Evolutionary conservation across 2,113 vertebrate genomes (phyloP).

Genomic region (Lichenostomus cassidix): DNA sequence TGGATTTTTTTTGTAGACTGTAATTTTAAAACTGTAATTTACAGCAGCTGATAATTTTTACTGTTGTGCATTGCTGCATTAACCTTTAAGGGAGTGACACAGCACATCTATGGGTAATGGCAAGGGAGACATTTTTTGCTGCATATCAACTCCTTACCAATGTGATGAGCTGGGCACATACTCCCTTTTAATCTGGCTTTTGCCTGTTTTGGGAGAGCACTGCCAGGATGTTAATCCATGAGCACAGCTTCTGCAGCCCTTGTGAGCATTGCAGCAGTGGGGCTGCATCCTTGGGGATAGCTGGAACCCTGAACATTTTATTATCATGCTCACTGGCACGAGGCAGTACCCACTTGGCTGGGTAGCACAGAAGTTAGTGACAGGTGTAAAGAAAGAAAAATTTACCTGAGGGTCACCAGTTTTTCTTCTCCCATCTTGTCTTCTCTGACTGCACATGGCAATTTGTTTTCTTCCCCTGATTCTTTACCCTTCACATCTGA

Average conservation of each 20-base stretch:
- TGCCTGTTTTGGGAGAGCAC: not conserved
- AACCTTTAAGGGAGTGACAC: not conserved
- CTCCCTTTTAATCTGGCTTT: not conserved
- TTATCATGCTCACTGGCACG: not conserved
- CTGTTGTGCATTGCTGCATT: not conserved
- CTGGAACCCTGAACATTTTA: not conserved
- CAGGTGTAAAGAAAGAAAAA: not conserved
- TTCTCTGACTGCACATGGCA: not conserved
- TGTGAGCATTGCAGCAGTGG: not conserved
- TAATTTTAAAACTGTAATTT: not conserved
- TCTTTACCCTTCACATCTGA: not conserved
- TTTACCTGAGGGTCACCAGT: not conserved
- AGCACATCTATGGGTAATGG: not conserved
- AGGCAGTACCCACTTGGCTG: not conserved
- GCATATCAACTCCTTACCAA: not conserved
- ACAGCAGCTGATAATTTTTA: not conserved
- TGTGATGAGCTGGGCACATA: not conserved
- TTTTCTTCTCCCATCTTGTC: not conserved
- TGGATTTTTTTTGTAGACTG: not conserved
- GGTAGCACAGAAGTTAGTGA: not conserved
- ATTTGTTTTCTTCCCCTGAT: not conserved
- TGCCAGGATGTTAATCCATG: not conserved
- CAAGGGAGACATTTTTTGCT: not conserved
- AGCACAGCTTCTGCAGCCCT: not conserved
- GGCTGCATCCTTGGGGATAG: not conserved